Base-by-base conservation (phyloP, 2,888 invertebrate genomes). In the Drosophila ezoana region DNA sequence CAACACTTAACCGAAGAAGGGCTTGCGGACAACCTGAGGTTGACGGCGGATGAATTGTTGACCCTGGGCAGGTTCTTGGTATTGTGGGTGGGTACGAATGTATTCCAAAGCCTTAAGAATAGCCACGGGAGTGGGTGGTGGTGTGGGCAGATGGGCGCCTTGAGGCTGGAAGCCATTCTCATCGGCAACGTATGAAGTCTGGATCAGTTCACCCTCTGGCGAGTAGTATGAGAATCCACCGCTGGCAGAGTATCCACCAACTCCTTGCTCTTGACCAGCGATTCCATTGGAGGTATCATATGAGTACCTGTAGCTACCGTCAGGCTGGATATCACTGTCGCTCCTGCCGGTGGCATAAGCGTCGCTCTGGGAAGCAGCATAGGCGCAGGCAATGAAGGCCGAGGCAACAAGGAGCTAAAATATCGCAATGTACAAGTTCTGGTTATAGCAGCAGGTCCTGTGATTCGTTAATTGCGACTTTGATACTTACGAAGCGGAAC, bases 221-320 rank as follows among this genome's bases (percentile, higher is more conserved):
- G 91, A 81, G 70, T 84, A 83, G 44, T 76, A 89, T 0, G 79
- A 69, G 72, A 48, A 86, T 3, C 72, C 79, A 40, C 91, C 91
- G 23, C 14, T 76, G 18, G 93, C 94, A 5, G 85, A 74, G 82
- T 93, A 93, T 87, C 93, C 93, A 78, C 94, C 91, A n/a, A 74
- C 81, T 76, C 95, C 95, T 2, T 81, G 68, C 81, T 94, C 94
- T 77, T 94, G 93, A 11, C 89, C 94, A 1, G 82, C 38, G 84
- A 95, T 95, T 14, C 95, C 95, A 80, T 95, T 95, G 53, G 92
- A 92, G 72, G 95, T 94, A 66, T 94, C 91, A 76, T 89, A 94
- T 0, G 14, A 11, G 81, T 89, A 93, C 0, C 81, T 44, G 91
- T 91, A 95, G n/a, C 76, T 57, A 1, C 92, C 89, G 62, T 94